These are phyloP conservation scores for Manis pentadactyla DNA, from an alignment of 2,797 vertebrate species.

Conservation along the genomic window DNA sequence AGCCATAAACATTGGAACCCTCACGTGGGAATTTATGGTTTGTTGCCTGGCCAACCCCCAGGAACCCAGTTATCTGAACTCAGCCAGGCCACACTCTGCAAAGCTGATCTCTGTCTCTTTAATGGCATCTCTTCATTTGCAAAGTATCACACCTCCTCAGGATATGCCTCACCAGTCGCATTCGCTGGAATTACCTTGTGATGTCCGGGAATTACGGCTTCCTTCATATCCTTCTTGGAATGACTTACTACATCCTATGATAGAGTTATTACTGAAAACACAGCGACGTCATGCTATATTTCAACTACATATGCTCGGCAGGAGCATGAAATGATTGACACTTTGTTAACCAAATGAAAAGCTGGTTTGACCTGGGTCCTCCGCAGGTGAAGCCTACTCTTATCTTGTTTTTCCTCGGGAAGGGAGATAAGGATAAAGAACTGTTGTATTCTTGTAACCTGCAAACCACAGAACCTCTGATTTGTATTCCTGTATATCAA, in stretches of 20 bases:
- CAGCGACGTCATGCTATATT: neutral
- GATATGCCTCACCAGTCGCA: neutral
- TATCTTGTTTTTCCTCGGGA: neutral
- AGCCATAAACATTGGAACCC: constrained; percentile 73
- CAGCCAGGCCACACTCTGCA: neutral
- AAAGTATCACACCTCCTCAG: constrained; percentile 63
- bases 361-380: neutral
- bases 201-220: neutral
- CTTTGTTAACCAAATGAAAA: neutral
- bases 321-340: neutral
- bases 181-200: constrained; percentile 38
- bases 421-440: neutral
- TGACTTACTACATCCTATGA: neutral
- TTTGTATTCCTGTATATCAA: neutral
- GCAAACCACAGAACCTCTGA: neutral
- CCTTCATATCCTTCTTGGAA: neutral
- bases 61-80: constrained; percentile 63
- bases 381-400: neutral
- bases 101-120: constrained; percentile 32
- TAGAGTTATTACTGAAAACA: neutral
- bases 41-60: constrained; percentile 44
- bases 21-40: constrained; percentile 31
- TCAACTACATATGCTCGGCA: neutral
- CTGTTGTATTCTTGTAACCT: neutral
- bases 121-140: constrained; percentile 51